These are phyloP conservation scores for Catostomus latipinnis DNA, from an alignment of 2,797 vertebrate species.

Conservation along the genomic window DNA sequence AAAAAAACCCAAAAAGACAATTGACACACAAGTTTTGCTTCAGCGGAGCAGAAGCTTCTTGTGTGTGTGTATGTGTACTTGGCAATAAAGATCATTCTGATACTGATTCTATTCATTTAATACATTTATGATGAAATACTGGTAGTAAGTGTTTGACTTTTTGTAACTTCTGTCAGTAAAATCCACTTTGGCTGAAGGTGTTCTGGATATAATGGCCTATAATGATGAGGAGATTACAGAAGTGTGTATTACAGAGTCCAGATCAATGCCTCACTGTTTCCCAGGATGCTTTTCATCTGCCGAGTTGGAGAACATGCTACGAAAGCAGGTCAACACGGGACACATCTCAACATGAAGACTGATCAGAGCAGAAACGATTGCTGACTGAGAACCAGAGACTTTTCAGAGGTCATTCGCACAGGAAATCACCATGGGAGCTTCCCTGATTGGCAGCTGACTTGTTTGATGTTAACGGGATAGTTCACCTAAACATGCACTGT, in stretches of 20 bases:
- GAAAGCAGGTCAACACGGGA: not conserved
- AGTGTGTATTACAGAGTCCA: not conserved
- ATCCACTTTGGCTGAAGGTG: not conserved
- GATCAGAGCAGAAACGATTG: not conserved
- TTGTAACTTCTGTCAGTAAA: not conserved
- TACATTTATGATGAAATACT: too few species aligned
- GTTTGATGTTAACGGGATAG: slow-evolving; percentile 2
- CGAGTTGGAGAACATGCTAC: not conserved
- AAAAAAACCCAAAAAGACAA: too few species aligned
- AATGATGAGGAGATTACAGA: slow-evolving; percentile 15
- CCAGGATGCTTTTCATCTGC: slow-evolving; percentile 12
- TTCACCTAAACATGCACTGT: too few species aligned
- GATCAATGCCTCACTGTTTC: slow-evolving; percentile 19
- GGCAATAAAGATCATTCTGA: too few species aligned
- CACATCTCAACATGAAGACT: not conserved
- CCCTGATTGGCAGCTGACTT: not conserved
- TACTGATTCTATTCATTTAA: too few species aligned
- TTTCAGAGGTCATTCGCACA: not conserved
- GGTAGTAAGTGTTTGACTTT: slow-evolving; percentile 2
- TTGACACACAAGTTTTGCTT: too few species aligned
- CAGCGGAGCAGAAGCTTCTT: too few species aligned
- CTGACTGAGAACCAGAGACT: not conserved
- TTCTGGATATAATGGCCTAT: not conserved
- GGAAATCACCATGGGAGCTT: not conserved
- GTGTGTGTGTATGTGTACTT: too few species aligned